Conservation (phyloP, 2,113 vertebrate genomes). For the Chamaetylas fuelleborni region DNA sequence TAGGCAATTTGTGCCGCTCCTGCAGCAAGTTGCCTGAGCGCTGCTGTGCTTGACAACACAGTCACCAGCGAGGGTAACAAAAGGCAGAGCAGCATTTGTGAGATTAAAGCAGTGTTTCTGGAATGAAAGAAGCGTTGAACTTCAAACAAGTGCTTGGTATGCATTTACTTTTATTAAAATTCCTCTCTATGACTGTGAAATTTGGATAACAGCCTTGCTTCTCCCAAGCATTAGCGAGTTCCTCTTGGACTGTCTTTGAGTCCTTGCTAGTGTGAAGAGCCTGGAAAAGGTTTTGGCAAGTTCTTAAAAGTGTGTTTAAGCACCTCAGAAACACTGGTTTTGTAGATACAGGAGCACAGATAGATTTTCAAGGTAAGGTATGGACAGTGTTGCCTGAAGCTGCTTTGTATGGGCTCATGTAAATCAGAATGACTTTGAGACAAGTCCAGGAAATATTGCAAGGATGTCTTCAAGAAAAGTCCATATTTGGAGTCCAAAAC, state of each 20-base stretch:
- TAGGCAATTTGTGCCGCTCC: background rate
- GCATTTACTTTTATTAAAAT: conserved; percentile 61
- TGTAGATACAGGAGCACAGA: background rate
- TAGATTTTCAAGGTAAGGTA: background rate
- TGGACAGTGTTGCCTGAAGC: background rate
- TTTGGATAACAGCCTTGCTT: conserved; percentile 33
- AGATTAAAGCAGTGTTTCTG: conserved; percentile 56
- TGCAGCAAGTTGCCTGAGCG: background rate
- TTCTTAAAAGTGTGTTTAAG: background rate
- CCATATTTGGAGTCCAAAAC: background rate
- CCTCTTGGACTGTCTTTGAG: background rate
- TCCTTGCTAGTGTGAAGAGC: background rate
- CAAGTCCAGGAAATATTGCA: background rate
- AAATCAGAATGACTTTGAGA: background rate
- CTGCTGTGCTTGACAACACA: background rate
- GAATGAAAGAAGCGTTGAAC: conserved; percentile 30
- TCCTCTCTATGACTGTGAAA: conserved; percentile 16
- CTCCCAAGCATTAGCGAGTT: background rate
- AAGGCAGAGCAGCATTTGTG: conserved; percentile 46
- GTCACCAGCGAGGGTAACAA: conserved; percentile 7
- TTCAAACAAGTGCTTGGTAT: conserved; percentile 59
- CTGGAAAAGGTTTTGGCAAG: background rate
- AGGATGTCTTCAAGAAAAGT: background rate
- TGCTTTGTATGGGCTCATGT: background rate
- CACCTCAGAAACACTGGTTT: background rate